Percentiles rank a stretch among this genome's conserved stretches.
phyloP scores from a whole-genome alignment of 2,113 vertebrate genomes.

The Psettodes erumei region DNA sequence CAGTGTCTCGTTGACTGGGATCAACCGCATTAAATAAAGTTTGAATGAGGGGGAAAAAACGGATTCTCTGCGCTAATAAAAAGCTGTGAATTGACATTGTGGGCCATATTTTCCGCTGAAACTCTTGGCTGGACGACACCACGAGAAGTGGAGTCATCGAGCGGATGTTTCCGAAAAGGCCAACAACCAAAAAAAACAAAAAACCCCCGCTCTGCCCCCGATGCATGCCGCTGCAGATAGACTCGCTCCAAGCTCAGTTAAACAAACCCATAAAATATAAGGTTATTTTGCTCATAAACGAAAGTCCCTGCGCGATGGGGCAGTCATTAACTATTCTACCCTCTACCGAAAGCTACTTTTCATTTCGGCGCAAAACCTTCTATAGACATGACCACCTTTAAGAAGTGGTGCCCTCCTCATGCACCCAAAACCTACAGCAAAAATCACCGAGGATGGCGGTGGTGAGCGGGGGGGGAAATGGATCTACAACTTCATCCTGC shows the following conservation, averaged over 20 bases:
- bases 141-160: slow-evolving; percentile 80
- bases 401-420: neutral
- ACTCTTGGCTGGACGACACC: slow-evolving; percentile 62
- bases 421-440: neutral
- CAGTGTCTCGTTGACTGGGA: neutral
- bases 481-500: neutral
- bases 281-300: fast-evolving
- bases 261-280: neutral
- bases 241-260: slow-evolving; percentile 1
- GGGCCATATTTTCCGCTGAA: slow-evolving; percentile 67
- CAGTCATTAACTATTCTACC: fast-evolving
- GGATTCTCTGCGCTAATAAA: neutral
- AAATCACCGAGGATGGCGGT: neutral
- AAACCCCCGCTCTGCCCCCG: slow-evolving; percentile 22
- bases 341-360: fast-evolving
- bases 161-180: slow-evolving; percentile 77
- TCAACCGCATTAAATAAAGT: slow-evolving; percentile 34
- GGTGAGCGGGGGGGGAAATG: neutral
- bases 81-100: slow-evolving; percentile 30
- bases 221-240: slow-evolving; percentile 2
- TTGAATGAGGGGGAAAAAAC: neutral
- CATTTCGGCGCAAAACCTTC: slow-evolving; percentile 1
- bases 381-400: neutral
- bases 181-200: slow-evolving; percentile 56
- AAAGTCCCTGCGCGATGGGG: fast-evolving